Percentiles rank a stretch among this genome's conserved stretches.
These are phyloP conservation scores for Anniella stebbinsi DNA, from an alignment of 2,797 vertebrate genomes.

Conservation along the genomic window DNA sequence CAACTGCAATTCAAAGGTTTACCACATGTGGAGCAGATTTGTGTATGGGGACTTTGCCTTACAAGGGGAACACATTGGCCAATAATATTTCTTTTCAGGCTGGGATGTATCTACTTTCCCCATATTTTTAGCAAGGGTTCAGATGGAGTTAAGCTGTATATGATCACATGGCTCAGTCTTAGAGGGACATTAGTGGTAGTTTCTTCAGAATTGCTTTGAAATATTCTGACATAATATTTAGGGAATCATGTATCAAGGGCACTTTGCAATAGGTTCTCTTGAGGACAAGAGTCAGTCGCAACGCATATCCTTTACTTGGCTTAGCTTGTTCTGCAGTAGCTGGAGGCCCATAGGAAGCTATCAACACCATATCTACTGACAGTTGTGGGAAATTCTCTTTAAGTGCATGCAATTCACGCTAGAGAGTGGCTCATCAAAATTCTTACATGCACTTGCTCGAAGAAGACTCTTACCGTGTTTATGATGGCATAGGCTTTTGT, in stretches of 20 bases:
- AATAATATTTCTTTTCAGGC: background rate
- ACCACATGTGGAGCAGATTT: too few relatives aligned
- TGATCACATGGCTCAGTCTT: background rate
- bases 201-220: conserved; percentile 11
- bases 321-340: background rate
- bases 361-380: background rate
- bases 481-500: background rate
- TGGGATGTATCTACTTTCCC: background rate
- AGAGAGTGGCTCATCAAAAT: background rate
- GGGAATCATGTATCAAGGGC: conserved; percentile 17
- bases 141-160: conserved; percentile 9
- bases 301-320: conserved; percentile 19
- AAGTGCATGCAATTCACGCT: background rate
- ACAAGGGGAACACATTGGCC: background rate
- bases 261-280: conserved; percentile 28
- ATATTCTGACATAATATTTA: conserved; percentile 25
- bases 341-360: background rate
- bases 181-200: background rate
- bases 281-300: background rate
- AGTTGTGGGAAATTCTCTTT: conserved; percentile 18
- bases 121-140: conserved; percentile 30
- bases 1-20: too few relatives aligned
- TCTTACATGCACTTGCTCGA: background rate
- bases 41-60: background rate
- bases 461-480: background rate